These are phyloP conservation scores for Hyphantria cunea DNA, from an alignment of 1,140 invertebrate genomes.

Conservation along the genomic window DNA sequence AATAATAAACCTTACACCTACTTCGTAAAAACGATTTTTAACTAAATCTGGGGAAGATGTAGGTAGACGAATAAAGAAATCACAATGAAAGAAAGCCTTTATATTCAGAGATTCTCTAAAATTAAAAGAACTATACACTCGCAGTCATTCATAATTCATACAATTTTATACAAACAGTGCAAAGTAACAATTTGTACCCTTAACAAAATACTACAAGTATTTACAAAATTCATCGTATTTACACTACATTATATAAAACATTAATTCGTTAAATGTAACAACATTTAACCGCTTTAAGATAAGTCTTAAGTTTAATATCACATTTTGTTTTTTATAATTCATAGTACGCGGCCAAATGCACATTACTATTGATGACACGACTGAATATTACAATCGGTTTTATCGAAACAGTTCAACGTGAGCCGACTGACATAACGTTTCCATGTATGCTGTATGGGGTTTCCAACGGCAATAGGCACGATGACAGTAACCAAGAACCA, in stretches of 20 bases:
- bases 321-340: conserved; percentile 43
- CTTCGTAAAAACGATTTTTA: background rate
- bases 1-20: conserved; percentile 11
- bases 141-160: conserved; percentile 1
- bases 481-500: too few relatives aligned
- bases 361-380: background rate
- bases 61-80: conserved; percentile 11
- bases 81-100: conserved; percentile 17
- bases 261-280: conserved; percentile 15
- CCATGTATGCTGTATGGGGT: too few relatives aligned
- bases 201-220: conserved; percentile 12
- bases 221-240: conserved; percentile 20
- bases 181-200: conserved; percentile 27
- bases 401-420: too few relatives aligned
- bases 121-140: conserved; percentile 13
- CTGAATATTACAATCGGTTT: background rate
- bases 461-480: too few relatives aligned
- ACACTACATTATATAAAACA: conserved; percentile 23
- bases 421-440: too few relatives aligned
- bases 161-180: conserved; percentile 16
- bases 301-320: conserved; percentile 59
- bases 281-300: conserved; percentile 24
- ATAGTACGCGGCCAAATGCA: background rate
- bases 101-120: conserved; percentile 25
- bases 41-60: conserved; percentile 1